Evolutionary conservation across 2,797 vertebrate genomes (phyloP).

Genomic region (Champsocephalus esox): DNA sequence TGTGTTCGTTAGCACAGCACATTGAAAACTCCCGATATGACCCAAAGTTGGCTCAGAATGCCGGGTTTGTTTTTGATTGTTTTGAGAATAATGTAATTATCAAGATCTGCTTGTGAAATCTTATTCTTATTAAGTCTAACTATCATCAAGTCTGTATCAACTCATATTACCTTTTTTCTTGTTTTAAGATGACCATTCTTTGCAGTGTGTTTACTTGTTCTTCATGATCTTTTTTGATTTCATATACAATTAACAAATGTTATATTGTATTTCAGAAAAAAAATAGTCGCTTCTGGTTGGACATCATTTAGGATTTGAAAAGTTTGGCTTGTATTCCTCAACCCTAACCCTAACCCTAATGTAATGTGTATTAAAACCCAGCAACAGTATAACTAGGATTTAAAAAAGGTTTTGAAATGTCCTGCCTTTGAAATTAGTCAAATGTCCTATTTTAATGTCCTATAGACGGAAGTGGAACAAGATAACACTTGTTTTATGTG

Average conservation of each 20-base stretch:
- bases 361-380: background rate
- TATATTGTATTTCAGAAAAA: background rate
- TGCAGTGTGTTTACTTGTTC: no score
- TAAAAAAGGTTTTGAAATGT: background rate
- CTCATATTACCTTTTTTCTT: no score
- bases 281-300: background rate
- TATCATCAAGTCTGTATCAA: no score
- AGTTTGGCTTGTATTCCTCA: background rate
- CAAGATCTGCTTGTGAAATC: no score
- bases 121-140: no score
- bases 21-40: no score
- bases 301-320: background rate
- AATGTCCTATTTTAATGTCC: constrained; percentile 12
- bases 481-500: constrained; percentile 46
- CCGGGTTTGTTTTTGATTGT: no score
- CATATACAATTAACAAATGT: background rate
- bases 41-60: background rate
- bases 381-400: background rate
- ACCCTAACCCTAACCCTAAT: background rate
- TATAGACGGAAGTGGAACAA: constrained; percentile 28
- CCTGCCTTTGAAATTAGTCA: background rate
- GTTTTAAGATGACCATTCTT: no score
- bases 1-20: background rate
- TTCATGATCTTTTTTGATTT: background rate
- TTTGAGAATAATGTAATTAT: no score